Conservation (phyloP, 2,797 vertebrate species). For the Morelia viridis region DNA sequence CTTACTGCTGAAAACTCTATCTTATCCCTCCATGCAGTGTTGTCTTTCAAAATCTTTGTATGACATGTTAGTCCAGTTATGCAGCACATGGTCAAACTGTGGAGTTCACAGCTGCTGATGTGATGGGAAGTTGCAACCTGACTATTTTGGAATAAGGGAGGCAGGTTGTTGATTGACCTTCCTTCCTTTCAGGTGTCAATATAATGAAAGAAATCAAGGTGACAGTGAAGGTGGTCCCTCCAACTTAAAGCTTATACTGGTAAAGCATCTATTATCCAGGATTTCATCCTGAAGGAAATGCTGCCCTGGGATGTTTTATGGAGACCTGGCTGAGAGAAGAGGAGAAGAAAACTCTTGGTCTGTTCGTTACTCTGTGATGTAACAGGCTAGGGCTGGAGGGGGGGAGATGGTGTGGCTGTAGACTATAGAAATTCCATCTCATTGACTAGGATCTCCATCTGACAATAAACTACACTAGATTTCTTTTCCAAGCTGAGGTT, state of each 20-base stretch:
- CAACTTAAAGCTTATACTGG: neutral
- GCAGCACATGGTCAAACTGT: neutral
- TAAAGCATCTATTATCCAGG: neutral
- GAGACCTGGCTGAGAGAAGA: neutral
- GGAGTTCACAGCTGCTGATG: neutral
- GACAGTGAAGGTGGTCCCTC: neutral
- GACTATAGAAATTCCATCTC: neutral
- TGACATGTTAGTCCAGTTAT: neutral
- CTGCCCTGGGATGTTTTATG: neutral
- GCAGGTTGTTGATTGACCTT: neutral
- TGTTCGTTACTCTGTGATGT: neutral
- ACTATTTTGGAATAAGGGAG: neutral
- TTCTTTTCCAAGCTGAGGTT: neutral
- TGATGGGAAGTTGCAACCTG: neutral
- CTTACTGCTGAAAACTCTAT: neutral
- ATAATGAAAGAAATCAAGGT: neutral
- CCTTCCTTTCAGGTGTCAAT: neutral
- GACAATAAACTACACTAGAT: neutral
- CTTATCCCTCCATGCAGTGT: neutral
- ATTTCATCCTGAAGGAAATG: neutral
- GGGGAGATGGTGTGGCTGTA: neutral
- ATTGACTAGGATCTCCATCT: neutral
- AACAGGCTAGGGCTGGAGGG: neutral
- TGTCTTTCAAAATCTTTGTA: neutral
- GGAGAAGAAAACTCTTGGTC: neutral